A percentile compares a stretch with the other conserved stretches of the same genome.
These are phyloP conservation scores for Diachrysia chrysitis DNA, from an alignment of 2,888 invertebrate species.

Conservation along the genomic window DNA sequence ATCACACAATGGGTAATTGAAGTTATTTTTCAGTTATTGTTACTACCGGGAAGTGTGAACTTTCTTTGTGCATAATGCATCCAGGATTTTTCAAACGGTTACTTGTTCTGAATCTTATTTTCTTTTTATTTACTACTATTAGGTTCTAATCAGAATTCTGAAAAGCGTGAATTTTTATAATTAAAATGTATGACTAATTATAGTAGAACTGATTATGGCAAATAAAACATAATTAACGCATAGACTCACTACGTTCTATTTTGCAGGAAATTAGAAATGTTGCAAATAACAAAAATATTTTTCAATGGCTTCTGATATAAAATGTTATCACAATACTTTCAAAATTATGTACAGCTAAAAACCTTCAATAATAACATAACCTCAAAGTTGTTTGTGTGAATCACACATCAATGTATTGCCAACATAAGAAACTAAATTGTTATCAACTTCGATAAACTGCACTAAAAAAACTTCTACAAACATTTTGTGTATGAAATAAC, in stretches of 20 bases:
- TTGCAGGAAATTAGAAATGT: background rate
- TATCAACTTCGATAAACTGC: conserved; percentile 45
- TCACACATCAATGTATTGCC: conserved; percentile 62
- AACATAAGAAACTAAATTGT: conserved; percentile 61
- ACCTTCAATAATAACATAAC: conserved; percentile 64
- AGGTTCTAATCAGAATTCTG: background rate
- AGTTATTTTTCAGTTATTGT: conserved; percentile 19
- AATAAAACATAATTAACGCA: background rate
- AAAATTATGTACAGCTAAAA: background rate
- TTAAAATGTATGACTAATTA: background rate
- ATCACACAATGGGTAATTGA: conserved; percentile 37
- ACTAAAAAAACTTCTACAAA: conserved; percentile 8
- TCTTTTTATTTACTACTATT: background rate
- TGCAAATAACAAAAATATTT: too few species aligned
- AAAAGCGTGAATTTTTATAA: background rate
- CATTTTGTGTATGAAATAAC: background rate
- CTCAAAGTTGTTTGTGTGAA: conserved; percentile 64
- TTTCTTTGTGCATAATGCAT: background rate
- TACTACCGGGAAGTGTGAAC: background rate
- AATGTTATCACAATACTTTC: background rate
- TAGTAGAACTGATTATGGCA: background rate
- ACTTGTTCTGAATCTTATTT: background rate
- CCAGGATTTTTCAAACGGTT: background rate
- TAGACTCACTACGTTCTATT: background rate
- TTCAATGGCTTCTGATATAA: background rate